These are phyloP conservation scores for Apodemus sylvaticus DNA, from an alignment of 2,113 vertebrate genomes.

Conservation along the genomic window DNA sequence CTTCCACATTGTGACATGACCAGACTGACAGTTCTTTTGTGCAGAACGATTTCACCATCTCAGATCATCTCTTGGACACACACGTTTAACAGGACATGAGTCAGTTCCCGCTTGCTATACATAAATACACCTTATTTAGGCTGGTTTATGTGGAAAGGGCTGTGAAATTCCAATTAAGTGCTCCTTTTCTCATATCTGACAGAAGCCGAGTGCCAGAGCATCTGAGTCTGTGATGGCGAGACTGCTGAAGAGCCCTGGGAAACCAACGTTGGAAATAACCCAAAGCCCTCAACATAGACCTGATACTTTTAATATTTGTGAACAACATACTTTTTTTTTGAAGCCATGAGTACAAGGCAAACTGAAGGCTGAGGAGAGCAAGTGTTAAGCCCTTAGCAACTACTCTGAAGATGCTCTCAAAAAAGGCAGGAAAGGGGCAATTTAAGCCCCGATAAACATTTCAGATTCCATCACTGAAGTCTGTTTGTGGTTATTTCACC, in stretches of 20 bases:
- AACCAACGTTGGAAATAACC: slow-evolving; percentile 1
- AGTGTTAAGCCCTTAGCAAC: slow-evolving; percentile 32
- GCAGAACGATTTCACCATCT: slow-evolving; percentile 21
- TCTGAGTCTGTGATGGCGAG: neutral
- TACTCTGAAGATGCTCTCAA: slow-evolving; percentile 15
- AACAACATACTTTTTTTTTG: slow-evolving; percentile 12
- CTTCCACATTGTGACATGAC: neutral
- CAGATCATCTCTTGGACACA: slow-evolving; percentile 52
- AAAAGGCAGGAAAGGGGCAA: neutral
- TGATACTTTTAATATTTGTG: neutral
- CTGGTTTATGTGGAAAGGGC: slow-evolving; percentile 66
- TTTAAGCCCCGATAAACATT: neutral
- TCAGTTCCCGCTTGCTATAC: slow-evolving; percentile 51
- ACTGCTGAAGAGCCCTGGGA: neutral
- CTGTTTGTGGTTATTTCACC: neutral
- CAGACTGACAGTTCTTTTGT: neutral
- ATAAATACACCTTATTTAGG: slow-evolving; percentile 66
- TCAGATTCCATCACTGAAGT: neutral
- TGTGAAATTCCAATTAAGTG: slow-evolving; percentile 74
- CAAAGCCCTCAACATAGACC: neutral
- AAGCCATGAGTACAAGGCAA: slow-evolving; percentile 19
- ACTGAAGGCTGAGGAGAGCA: neutral
- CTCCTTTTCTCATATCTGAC: slow-evolving; percentile 61
- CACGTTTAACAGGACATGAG: slow-evolving; percentile 64
- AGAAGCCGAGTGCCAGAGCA: slow-evolving; percentile 47